Conservation (phyloP, 2,888 invertebrate genomes). For the Phyto melanocephala region DNA sequence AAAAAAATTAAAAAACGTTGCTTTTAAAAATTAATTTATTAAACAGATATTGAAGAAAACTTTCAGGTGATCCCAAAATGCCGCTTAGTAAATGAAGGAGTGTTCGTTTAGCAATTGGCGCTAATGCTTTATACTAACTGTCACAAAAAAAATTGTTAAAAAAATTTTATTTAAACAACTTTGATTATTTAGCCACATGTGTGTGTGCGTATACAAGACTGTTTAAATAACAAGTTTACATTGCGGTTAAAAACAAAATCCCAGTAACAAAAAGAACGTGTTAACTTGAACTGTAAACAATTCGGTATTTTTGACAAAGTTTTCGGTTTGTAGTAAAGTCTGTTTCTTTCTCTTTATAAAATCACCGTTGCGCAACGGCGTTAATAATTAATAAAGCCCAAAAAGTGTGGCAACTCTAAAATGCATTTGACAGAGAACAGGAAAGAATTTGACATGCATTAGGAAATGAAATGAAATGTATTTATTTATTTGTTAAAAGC, state of each 20-base stretch:
- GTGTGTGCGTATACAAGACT: not conserved
- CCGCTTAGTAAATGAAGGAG: constrained; percentile 5
- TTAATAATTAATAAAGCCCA: constrained; percentile 53
- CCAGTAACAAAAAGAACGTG: not conserved
- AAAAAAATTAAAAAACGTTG: no score
- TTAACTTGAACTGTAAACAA: constrained; percentile 38
- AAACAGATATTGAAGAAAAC: not conserved
- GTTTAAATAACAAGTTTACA: not conserved
- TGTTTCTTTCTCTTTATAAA: constrained; percentile 6
- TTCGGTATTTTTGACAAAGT: constrained; percentile 24
- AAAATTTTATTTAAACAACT: constrained; percentile 1
- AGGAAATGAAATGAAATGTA: no score
- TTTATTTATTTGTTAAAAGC: constrained; percentile 75
- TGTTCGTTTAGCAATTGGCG: constrained; percentile 48
- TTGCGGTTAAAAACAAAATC: constrained; percentile 6
- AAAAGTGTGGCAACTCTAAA: constrained; percentile 58
- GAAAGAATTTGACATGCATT: not conserved
- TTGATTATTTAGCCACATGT: constrained; percentile 14
- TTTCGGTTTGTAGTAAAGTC: not conserved
- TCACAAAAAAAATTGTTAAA: constrained; percentile 24
- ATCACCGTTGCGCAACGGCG: constrained; percentile 45
- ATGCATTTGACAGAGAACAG: not conserved
- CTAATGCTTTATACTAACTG: constrained; percentile 21
- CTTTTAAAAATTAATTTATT: not conserved
- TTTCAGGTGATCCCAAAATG: not conserved